Conservation (phyloP, 2,888 invertebrate species). For the Lepidochrysops patricia region DNA sequence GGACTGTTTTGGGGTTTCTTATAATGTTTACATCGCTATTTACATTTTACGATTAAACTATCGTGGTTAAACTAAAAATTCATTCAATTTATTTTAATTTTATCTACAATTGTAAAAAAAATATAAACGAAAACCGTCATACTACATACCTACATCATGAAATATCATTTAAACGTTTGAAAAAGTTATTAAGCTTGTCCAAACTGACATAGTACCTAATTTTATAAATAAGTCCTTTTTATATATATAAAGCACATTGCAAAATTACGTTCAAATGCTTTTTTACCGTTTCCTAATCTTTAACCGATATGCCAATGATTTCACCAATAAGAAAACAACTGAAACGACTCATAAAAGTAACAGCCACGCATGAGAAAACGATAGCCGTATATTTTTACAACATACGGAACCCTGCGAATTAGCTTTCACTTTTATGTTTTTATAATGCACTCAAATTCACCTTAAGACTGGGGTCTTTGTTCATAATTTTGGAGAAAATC, state of each 20-base stretch:
- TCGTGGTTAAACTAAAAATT: too few species aligned
- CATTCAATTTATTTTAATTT: too few species aligned
- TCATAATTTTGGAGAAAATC: background rate
- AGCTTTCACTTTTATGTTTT: constrained; percentile 1
- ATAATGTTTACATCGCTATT: constrained; percentile 4
- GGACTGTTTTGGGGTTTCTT: constrained; percentile 29
- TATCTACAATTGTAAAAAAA: too few species aligned
- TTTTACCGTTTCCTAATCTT: background rate
- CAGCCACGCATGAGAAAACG: background rate
- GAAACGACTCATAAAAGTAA: background rate
- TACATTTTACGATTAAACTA: too few species aligned
- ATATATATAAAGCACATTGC: too few species aligned
- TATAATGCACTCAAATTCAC: constrained; percentile 8
- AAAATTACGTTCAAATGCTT: background rate
- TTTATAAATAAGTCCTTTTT: too few species aligned
- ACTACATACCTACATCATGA: too few species aligned
- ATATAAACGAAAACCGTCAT: too few species aligned
- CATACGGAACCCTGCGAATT: background rate
- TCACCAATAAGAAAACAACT: background rate
- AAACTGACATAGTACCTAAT: too few species aligned
- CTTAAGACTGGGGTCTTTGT: constrained; percentile 6
- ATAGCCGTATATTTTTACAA: constrained; percentile 1
- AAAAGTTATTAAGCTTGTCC: too few species aligned
- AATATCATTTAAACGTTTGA: too few species aligned
- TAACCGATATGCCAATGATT: background rate